A percentile compares a stretch with the other conserved stretches of the same genome.
phyloP scores from a whole-genome alignment of 1,140 invertebrate genomes.

The Drosophila nigromelanica region DNA sequence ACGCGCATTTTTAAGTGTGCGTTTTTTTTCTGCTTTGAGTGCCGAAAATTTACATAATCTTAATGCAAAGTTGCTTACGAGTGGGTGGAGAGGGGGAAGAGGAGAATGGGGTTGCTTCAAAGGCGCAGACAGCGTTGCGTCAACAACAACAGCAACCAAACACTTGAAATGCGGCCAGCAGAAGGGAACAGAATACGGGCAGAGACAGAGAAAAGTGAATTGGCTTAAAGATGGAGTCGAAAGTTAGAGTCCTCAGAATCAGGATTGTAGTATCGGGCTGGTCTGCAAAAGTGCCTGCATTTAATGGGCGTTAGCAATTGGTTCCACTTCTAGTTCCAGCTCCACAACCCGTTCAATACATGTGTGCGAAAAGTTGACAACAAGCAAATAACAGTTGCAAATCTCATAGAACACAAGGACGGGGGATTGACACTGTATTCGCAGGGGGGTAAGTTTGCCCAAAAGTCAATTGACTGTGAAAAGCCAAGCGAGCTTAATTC shows the following conservation, averaged over 20 bases:
- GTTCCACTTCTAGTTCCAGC: constrained; percentile 35
- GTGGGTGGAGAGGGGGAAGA: neutral
- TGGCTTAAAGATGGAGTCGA: neutral
- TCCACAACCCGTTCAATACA: constrained; percentile 24
- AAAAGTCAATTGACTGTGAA: constrained; percentile 79
- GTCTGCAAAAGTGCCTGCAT: constrained; percentile 60
- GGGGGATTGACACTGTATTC: neutral
- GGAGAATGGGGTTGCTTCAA: constrained; percentile 18
- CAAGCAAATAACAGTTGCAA: constrained; percentile 53
- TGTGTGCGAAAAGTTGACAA: constrained; percentile 66
- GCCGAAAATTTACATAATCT: constrained; percentile 74
- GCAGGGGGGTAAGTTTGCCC: constrained; percentile 8
- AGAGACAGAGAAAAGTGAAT: neutral
- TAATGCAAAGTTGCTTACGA: constrained; percentile 61
- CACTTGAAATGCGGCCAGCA: constrained; percentile 20
- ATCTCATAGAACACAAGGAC: too few species aligned
- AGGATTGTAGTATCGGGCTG: neutral
- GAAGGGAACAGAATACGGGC: neutral
- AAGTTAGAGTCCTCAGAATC: neutral
- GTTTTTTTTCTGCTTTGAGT: constrained; percentile 30
- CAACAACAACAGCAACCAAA: constrained; percentile 31
- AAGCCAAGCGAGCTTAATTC: constrained; percentile 79
- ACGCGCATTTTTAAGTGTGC: constrained; percentile 65
- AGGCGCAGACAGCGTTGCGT: constrained; percentile 53
- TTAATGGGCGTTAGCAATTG: constrained; percentile 67